Conservation (phyloP, 2,113 vertebrate genomes). For the Ochotona curzoniae region DNA sequence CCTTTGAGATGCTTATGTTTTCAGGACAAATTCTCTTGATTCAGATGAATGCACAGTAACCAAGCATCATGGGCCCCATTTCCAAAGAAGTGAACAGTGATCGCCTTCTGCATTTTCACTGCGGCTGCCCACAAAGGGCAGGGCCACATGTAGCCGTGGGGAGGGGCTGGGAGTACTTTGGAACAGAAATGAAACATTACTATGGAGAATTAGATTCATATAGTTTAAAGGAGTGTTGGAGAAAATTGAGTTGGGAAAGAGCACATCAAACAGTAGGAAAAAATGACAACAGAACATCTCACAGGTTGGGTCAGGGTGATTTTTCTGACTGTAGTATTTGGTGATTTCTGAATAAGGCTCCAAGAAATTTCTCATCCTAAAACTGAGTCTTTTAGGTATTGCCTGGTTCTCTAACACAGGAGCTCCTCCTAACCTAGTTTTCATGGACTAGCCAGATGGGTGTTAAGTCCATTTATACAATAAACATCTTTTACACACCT, state of each 20-base stretch:
- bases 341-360: slow-evolving; percentile 43
- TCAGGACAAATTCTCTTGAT: slow-evolving; percentile 62
- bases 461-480: background rate
- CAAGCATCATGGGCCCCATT: slow-evolving; percentile 34
- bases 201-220: slow-evolving; percentile 25
- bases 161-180: background rate
- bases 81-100: slow-evolving; percentile 49
- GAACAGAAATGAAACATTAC: slow-evolving; percentile 9
- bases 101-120: slow-evolving; percentile 38
- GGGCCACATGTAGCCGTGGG: background rate
- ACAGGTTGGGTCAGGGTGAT: background rate
- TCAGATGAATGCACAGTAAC: slow-evolving; percentile 68
- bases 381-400: slow-evolving; percentile 19
- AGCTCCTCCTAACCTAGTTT: slow-evolving; percentile 45
- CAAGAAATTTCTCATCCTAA: background rate
- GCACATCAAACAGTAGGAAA: slow-evolving; percentile 39
- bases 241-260: slow-evolving; percentile 40
- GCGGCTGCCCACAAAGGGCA: background rate
- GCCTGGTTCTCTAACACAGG: slow-evolving; percentile 29
- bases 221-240: background rate
- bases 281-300: background rate
- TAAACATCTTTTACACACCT: slow-evolving; percentile 16
- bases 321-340: slow-evolving; percentile 60
- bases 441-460: background rate
- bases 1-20: slow-evolving; percentile 66